Conservation (phyloP, 2,888 invertebrate genomes). For the Pristionchus mayeri region DNA sequence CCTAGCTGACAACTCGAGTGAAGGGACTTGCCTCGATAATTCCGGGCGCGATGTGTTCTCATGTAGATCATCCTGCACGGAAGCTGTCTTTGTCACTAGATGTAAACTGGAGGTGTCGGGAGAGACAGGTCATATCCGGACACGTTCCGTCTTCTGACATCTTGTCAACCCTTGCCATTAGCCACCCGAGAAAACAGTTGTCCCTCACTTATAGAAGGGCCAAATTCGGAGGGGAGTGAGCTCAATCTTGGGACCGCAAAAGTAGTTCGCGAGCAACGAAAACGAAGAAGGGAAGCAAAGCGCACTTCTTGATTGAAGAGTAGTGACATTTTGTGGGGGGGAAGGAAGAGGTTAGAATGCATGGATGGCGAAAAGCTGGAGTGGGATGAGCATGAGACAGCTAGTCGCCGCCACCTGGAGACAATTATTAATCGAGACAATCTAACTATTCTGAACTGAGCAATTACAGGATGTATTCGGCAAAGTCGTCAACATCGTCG, state of each 20-base stretch:
- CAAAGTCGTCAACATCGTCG: background rate
- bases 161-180: background rate
- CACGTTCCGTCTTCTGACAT: background rate
- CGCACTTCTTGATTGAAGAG: conserved; percentile 21
- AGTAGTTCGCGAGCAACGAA: background rate
- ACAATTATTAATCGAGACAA: background rate
- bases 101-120: background rate
- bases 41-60: background rate
- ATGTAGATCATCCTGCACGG: background rate
- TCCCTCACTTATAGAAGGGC: background rate
- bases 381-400: background rate
- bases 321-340: conserved; percentile 1
- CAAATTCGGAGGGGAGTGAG: background rate
- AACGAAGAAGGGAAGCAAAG: background rate
- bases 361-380: background rate
- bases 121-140: background rate
- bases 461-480: conserved; percentile 9
- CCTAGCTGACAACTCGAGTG: background rate
- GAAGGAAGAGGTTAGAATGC: background rate
- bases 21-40: background rate
- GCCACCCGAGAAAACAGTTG: conserved; percentile 15
- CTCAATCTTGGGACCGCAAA: background rate
- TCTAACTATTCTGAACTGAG: background rate
- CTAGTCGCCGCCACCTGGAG: background rate
- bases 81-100: background rate